Evolutionary conservation across 64 coral and sea anemone species (phyloP), one percentile per base, ranked within the genome.

Genomic region (Montipora cactus): DNA sequence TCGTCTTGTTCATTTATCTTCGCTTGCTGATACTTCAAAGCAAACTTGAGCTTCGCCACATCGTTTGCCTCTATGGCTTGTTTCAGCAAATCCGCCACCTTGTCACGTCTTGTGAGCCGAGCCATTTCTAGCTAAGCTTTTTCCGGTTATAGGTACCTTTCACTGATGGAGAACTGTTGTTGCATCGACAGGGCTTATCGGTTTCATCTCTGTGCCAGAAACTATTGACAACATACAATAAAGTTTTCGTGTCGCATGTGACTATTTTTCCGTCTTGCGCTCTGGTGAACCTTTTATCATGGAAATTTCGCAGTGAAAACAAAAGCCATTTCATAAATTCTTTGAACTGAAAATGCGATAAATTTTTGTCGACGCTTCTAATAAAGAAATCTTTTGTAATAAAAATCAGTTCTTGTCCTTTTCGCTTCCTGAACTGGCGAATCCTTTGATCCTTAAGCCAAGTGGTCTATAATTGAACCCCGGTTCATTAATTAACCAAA

Each of bases 51-150:
- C 74, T 98, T 93, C 8, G 93, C 96, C 61, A 92, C 59, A 44
- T 98, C 96, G 4, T 98, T 98, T 47, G 91, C 96, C 48, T 89
- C 96, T 14, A 98, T 98, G n/a, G 96, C 96, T 89, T 95, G 68
- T 69, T 79, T 91, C 2, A 98, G 68, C 19, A 86, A 21, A 49
- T 71, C 82, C 9, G 44, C 82, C 19, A 86, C 82, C 8, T 59
- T 86, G 37, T 67, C 20, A 5, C 46, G 45, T 37, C 46, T 86
- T 7, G 44, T 37, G 28, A 4, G 82, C 18, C 68, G 82, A 11
- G 66, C 66, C 82, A 86, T 84, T 4, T 11, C 37, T 23, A 57
- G 47, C 14, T 15, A 64, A 71, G 46, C 8, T 51, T 14, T 49
- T 8, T 1, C 61, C 3, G 12, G 12, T 44, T 14, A 25, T 25